Evolutionary conservation across 2,113 vertebrate genomes (phyloP).

Genomic region (Piaya cayana): DNA sequence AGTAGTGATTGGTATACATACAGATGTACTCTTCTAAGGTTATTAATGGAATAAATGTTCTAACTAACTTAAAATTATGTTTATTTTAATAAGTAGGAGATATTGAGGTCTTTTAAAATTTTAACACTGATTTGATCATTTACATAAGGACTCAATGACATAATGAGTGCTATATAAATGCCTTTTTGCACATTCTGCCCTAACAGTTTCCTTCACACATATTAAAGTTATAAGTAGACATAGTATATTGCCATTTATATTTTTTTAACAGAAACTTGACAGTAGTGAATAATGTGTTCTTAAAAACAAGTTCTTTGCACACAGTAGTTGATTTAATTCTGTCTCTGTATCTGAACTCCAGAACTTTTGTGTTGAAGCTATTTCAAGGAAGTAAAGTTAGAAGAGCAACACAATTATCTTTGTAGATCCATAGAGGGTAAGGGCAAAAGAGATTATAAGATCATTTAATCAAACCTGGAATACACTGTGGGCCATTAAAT

Average conservation of each 20-base stretch:
- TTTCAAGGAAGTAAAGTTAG: background rate
- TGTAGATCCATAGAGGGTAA: background rate
- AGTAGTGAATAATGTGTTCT: background rate
- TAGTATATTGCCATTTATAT: background rate
- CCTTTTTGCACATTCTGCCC: background rate
- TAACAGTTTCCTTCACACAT: background rate
- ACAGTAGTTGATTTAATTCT: background rate
- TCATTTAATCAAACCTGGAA: background rate
- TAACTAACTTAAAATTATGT: background rate
- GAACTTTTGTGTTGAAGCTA: background rate
- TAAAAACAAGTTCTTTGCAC: background rate
- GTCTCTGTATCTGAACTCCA: background rate
- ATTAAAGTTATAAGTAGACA: background rate
- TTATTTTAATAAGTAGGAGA: background rate
- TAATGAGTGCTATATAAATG: background rate
- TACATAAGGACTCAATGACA: background rate
- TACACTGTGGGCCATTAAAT: background rate
- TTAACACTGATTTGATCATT: background rate
- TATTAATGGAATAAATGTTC: background rate
- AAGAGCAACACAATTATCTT: background rate
- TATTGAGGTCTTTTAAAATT: background rate
- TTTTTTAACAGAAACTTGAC: background rate
- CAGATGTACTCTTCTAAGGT: background rate
- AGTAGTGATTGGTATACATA: background rate
- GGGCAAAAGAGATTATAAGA: background rate